Evolutionary conservation across 2,888 invertebrate genomes (phyloP).

Genomic region (Liodrosophila aerea): DNA sequence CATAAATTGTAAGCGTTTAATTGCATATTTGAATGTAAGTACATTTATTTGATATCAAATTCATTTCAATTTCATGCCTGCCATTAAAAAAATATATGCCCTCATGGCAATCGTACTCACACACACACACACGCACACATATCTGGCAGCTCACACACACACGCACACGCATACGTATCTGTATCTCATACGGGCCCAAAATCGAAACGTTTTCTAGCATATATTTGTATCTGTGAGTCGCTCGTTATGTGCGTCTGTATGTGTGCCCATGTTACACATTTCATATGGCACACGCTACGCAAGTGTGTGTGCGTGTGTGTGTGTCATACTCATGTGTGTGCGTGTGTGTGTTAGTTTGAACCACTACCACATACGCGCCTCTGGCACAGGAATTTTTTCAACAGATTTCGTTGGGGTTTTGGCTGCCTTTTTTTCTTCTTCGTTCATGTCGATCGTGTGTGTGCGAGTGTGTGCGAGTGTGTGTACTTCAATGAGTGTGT

Average conservation of each 20-base stretch:
- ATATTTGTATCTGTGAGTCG: conserved; percentile 46
- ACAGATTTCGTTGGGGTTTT: conserved; percentile 55
- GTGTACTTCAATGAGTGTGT: conserved; percentile 39
- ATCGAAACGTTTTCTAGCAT: conserved; percentile 48
- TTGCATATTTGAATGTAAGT: conserved; percentile 46
- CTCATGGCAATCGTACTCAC: conserved; percentile 49
- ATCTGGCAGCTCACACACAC: conserved; percentile 43
- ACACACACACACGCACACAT: conserved; percentile 22
- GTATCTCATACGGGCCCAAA: conserved; percentile 35
- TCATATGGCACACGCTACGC: conserved; percentile 56
- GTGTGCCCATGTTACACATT: conserved; percentile 65
- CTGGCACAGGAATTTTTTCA: conserved; percentile 51
- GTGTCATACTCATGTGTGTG: conserved; percentile 13
- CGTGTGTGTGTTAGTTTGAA: conserved; percentile 19
- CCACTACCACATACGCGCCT: conserved; percentile 25
- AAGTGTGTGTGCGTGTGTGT: conserved; percentile 15
- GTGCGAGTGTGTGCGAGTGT: conserved; percentile 23
- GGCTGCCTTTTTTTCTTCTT: conserved; percentile 35
- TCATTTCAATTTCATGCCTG: conserved; percentile 64
- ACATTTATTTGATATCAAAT: conserved; percentile 64
- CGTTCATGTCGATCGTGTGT: conserved; percentile 52
- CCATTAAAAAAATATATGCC: conserved; percentile 52
- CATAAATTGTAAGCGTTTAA: conserved; percentile 39
- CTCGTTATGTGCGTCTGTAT: conserved; percentile 39
- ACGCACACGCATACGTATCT: conserved; percentile 11